These are phyloP conservation scores for Chaetorhynchus papuensis DNA, from an alignment of 2,113 vertebrate genomes.

Conservation along the genomic window DNA sequence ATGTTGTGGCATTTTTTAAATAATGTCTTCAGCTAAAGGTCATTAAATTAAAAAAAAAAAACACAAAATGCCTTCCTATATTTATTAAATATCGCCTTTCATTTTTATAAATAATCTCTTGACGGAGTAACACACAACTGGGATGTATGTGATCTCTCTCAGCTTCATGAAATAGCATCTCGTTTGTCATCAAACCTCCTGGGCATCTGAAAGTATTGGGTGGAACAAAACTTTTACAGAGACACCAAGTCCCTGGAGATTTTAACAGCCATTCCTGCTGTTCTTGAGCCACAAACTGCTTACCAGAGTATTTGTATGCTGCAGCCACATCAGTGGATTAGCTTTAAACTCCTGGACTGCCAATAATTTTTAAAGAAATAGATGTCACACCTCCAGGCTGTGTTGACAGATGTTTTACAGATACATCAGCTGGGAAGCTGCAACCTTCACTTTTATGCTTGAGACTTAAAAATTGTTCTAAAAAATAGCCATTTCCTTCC, in stretches of 20 bases:
- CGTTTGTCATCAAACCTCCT: neutral
- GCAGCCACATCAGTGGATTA: neutral
- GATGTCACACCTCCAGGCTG: neutral
- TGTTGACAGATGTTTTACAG: neutral
- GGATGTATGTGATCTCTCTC: rapidly evolving
- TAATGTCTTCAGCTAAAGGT: neutral
- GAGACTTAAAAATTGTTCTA: neutral
- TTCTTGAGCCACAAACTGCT: neutral
- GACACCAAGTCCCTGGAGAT: neutral
- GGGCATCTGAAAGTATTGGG: neutral
- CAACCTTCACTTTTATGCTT: neutral
- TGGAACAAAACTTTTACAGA: neutral
- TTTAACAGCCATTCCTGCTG: neutral
- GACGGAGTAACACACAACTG: neutral
- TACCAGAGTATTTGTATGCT: neutral
- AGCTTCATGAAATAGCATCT: neutral
- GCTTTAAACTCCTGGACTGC: neutral
- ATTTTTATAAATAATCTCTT: neutral
- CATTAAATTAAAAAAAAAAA: neutral
- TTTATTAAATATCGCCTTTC: neutral
- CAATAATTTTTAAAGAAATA: neutral
- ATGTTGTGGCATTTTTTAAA: neutral
- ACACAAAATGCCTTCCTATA: neutral
- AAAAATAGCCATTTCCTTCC: neutral
- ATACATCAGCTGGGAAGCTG: neutral